These are phyloP conservation scores for Lindbergichthys nudifrons DNA, from an alignment of 2,797 vertebrate species.

Conservation along the genomic window DNA sequence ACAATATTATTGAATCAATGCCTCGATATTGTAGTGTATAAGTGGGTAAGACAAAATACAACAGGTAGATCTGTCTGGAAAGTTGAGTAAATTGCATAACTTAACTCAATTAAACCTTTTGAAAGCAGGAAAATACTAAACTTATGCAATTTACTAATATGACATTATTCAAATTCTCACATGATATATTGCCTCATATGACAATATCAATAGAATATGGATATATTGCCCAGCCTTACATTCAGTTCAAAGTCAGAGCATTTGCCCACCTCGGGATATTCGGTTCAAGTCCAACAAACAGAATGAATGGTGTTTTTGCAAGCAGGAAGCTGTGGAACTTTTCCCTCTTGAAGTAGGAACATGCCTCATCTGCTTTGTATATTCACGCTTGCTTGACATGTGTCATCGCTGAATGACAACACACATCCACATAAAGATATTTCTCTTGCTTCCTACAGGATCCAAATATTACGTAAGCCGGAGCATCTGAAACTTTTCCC, in stretches of 20 bases:
- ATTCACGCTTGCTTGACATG: no score
- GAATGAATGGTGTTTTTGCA: slow-evolving; percentile 4
- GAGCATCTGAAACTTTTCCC: background rate
- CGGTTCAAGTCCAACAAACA: slow-evolving; percentile 5
- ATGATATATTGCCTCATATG: no score
- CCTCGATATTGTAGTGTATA: no score
- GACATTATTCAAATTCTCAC: no score
- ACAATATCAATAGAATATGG: no score
- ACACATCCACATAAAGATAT: background rate
- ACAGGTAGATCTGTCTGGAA: no score
- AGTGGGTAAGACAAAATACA: no score
- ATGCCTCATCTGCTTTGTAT: background rate
- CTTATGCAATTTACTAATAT: no score
- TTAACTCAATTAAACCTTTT: no score
- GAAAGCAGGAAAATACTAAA: no score
- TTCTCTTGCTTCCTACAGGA: background rate
- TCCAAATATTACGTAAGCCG: background rate
- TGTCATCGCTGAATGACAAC: background rate
- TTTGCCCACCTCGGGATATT: background rate
- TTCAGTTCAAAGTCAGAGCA: slow-evolving; percentile 1
- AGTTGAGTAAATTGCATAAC: no score
- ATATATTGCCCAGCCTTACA: background rate
- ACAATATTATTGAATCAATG: no score
- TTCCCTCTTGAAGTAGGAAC: background rate
- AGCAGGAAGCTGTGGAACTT: background rate